Conservation (phyloP, 1,140 invertebrate species). For the Maniola jurtina region DNA sequence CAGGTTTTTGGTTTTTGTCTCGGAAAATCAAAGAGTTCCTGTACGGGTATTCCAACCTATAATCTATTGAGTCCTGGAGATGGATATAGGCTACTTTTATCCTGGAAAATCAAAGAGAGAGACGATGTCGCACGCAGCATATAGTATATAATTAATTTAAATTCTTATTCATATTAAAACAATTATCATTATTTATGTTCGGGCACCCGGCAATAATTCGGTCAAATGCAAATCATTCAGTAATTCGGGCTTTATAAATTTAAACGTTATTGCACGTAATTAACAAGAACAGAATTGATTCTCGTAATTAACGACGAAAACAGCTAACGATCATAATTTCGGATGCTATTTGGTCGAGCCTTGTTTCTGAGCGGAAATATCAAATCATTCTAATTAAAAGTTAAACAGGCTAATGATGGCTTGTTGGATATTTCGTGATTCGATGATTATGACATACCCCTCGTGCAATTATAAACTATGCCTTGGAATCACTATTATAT, state of each 20-base stretch:
- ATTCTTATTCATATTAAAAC: conserved; percentile 1
- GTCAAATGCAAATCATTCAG: conserved; percentile 6
- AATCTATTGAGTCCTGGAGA: too few relatives aligned
- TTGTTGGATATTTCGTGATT: conserved; percentile 46
- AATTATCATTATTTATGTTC: background rate
- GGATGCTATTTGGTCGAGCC: conserved; percentile 27
- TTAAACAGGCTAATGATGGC: conserved; percentile 49
- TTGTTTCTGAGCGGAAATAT: conserved; percentile 52
- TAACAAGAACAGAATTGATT: conserved; percentile 26
- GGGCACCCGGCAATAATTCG: background rate
- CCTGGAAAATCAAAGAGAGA: too few relatives aligned
- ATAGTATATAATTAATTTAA: background rate
- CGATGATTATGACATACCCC: conserved; percentile 33
- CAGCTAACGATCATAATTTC: conserved; percentile 31
- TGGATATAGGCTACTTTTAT: too few relatives aligned
- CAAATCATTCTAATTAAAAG: conserved; percentile 61
- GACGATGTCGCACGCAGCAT: too few relatives aligned
- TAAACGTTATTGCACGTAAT: conserved; percentile 18
- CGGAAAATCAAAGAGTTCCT: too few relatives aligned
- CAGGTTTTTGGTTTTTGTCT: too few relatives aligned
- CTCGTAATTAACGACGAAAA: conserved; percentile 25
- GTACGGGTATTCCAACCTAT: too few relatives aligned
- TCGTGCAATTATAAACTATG: background rate
- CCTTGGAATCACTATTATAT: too few relatives aligned
- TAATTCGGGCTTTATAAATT: conserved; percentile 13